Conservation (phyloP, 2,888 invertebrate genomes). For the Pristionchus fissidentatus region DNA sequence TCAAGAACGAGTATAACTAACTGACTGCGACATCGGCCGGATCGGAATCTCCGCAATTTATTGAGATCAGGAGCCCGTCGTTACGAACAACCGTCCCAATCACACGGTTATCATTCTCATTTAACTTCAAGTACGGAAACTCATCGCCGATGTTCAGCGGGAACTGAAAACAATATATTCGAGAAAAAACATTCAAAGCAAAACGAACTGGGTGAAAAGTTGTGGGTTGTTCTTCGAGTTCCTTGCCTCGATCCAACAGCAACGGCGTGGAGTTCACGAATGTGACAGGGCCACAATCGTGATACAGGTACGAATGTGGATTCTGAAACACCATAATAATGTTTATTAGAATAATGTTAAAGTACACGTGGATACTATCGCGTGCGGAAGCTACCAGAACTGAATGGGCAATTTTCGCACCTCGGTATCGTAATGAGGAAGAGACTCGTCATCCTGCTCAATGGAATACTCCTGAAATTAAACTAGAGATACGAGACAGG, state of each 20-base stretch:
- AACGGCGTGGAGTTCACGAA: not conserved
- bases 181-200: not conserved
- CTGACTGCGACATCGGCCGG: constrained; percentile 12
- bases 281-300: not conserved
- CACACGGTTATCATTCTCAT: not conserved
- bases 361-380: too few species aligned
- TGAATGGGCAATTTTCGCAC: too few species aligned
- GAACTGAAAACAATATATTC: not conserved
- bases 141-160: constrained; percentile 21
- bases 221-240: not conserved
- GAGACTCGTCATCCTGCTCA: not conserved
- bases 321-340: not conserved
- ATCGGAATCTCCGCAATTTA: constrained; percentile 1
- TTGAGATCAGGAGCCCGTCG: not conserved
- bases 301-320: constrained; percentile 2
- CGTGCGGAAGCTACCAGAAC: too few species aligned
- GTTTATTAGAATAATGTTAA: too few species aligned
- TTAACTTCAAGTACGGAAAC: not conserved
- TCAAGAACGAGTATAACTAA: not conserved
- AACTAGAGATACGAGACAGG: not conserved
- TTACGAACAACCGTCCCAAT: not conserved
- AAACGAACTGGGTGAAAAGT: not conserved
- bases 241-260: not conserved
- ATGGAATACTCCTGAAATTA: not conserved
- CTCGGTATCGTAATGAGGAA: not conserved